Conservation (phyloP, 1,140 invertebrate species). For the Saccostrea echinata region DNA sequence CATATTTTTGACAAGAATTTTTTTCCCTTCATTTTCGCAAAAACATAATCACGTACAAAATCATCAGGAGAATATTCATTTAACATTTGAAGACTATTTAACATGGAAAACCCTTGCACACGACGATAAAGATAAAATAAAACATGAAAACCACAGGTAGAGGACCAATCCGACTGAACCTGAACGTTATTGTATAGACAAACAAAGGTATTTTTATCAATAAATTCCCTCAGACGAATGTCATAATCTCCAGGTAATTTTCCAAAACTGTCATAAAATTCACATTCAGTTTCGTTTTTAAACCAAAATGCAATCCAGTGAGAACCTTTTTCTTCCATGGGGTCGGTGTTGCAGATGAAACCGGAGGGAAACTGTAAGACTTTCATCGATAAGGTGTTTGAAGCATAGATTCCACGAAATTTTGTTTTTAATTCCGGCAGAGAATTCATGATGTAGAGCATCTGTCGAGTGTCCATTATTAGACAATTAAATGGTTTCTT, state of each 20-base stretch:
- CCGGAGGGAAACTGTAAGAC: conserved; percentile 24
- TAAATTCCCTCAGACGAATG: background rate
- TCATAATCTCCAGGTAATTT: conserved; percentile 40
- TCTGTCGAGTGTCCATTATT: conserved; percentile 1
- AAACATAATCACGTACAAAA: conserved; percentile 36
- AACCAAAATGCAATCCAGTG: conserved; percentile 51
- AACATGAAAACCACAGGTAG: conserved; percentile 37
- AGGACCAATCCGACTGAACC: background rate
- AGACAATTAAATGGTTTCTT: no score
- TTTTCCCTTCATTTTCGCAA: background rate
- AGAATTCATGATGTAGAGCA: background rate
- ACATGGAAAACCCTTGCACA: conserved; percentile 13
- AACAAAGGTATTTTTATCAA: conserved; percentile 31
- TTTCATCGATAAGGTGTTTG: background rate
- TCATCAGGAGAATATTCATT: background rate
- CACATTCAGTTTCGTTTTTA: background rate
- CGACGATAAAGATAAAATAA: conserved; percentile 35
- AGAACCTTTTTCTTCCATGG: background rate
- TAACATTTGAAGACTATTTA: conserved; percentile 4
- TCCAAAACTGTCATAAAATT: conserved; percentile 53
- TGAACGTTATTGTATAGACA: conserved; percentile 40
- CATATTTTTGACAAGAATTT: background rate
- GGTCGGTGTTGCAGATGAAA: conserved; percentile 45
- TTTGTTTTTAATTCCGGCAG: background rate
- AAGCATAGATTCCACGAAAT: conserved; percentile 30